Conservation (phyloP, 2,888 invertebrate species). For the Leptinotarsa peninsularis region DNA sequence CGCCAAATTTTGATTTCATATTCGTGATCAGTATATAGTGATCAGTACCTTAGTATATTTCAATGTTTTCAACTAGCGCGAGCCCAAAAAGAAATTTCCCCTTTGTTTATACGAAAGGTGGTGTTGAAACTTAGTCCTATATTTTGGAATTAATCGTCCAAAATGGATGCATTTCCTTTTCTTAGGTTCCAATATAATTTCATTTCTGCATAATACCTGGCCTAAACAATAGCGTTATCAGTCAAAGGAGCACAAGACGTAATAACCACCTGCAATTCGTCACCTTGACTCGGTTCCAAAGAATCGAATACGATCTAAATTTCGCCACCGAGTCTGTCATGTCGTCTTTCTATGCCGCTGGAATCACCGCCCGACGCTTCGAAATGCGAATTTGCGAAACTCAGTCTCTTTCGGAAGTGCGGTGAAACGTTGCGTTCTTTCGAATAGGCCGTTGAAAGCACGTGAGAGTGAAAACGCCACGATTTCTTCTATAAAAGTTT, state of each 20-base stretch:
- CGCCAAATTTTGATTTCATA: too few relatives aligned
- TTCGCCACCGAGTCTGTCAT: slow-evolving; percentile 15
- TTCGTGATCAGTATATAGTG: too few relatives aligned
- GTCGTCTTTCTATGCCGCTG: slow-evolving; percentile 15
- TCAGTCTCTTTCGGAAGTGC: slow-evolving; percentile 7
- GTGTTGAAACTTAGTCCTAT: too few relatives aligned
- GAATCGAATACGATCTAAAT: slow-evolving; percentile 9
- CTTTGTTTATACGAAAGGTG: too few relatives aligned
- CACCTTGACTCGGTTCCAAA: slow-evolving; percentile 22
- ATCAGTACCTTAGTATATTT: too few relatives aligned
- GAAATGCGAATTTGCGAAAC: slow-evolving; percentile 8
- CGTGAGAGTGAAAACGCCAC: background rate
- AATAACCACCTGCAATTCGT: slow-evolving; percentile 19
- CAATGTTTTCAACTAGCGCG: too few relatives aligned
- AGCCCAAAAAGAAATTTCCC: too few relatives aligned
- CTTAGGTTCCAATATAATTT: background rate
- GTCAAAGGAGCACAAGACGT: background rate
- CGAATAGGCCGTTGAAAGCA: background rate
- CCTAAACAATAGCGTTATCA: background rate
- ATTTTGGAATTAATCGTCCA: too few relatives aligned
- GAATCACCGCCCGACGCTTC: background rate
- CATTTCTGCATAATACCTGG: background rate
- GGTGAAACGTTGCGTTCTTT: background rate
- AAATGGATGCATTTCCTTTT: background rate
- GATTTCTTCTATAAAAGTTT: background rate